Evolutionary conservation across 2,113 vertebrate species (phyloP).

Genomic region (Calidris pugnax): DNA sequence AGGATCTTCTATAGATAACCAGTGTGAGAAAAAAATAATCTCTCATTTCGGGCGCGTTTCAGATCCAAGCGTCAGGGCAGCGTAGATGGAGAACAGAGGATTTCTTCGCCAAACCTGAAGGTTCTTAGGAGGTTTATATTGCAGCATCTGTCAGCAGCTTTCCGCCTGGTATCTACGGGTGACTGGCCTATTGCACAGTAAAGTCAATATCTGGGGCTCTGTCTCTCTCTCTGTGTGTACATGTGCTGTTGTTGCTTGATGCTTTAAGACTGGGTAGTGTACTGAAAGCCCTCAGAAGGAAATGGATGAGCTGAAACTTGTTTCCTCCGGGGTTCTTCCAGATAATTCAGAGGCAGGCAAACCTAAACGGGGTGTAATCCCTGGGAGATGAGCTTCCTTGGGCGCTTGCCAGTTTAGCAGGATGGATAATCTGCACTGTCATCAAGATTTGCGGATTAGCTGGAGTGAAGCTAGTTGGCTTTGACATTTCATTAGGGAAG

Average conservation of each 20-base stretch:
- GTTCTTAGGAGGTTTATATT: constrained; percentile 17
- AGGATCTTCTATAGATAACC: constrained; percentile 41
- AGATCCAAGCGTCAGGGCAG: not conserved
- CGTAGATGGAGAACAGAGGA: not conserved
- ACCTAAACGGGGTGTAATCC: constrained; percentile 41
- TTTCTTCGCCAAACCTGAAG: not conserved
- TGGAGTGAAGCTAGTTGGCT: constrained; percentile 46
- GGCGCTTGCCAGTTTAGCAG: constrained; percentile 37
- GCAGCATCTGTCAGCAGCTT: constrained; percentile 55
- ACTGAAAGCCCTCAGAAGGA: constrained; percentile 43
- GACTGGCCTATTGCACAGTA: not conserved
- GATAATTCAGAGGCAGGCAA: not conserved
- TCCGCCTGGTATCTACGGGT: not conserved
- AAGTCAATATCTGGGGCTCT: constrained; percentile 55
- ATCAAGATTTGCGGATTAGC: constrained; percentile 50
- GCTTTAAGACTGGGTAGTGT: not conserved
- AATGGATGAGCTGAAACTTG: constrained; percentile 44
- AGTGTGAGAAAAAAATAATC: constrained; percentile 1
- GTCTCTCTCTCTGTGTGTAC: not conserved
- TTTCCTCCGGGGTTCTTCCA: constrained; percentile 10
- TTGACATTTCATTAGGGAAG: constrained; percentile 53
- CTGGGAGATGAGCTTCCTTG: constrained; percentile 38
- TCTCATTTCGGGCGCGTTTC: not conserved
- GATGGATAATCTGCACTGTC: constrained; percentile 45
- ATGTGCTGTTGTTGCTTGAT: constrained; percentile 17